Conservation (phyloP, 2,888 invertebrate genomes). For the Limnephilus marmoratus region DNA sequence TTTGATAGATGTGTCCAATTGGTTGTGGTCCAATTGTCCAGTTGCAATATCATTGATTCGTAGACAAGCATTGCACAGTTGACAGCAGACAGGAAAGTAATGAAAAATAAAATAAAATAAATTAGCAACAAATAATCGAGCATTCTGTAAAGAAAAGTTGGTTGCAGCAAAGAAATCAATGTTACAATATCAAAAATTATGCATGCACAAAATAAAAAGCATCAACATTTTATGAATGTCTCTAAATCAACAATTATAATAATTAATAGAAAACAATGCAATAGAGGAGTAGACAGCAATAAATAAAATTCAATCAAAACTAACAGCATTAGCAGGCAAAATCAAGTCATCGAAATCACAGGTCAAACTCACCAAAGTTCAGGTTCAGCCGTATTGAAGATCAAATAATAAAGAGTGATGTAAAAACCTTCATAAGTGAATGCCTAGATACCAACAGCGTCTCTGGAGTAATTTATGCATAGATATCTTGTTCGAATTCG, state of each 20-base stretch:
- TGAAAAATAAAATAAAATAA: slow-evolving; percentile 38
- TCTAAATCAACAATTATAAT: background rate
- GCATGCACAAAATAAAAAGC: background rate
- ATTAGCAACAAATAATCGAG: slow-evolving; percentile 29
- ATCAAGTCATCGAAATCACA: background rate
- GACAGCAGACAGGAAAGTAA: background rate
- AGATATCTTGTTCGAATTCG: background rate
- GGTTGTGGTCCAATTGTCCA: background rate
- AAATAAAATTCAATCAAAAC: background rate
- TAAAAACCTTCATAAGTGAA: background rate
- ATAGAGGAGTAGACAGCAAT: background rate
- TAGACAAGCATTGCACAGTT: background rate
- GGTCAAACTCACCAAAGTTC: background rate
- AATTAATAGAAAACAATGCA: background rate
- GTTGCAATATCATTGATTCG: background rate
- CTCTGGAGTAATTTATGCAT: background rate
- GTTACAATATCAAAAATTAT: background rate
- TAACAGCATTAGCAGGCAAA: background rate
- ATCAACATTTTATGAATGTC: background rate
- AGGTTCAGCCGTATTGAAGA: background rate
- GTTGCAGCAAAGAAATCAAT: background rate
- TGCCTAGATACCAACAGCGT: background rate
- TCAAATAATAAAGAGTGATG: background rate
- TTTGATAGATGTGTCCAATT: background rate
- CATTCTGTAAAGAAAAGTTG: background rate